These are phyloP conservation scores for Ichneumoninae sp. DNA, from an alignment of 2,888 invertebrate species.

Conservation along the genomic window DNA sequence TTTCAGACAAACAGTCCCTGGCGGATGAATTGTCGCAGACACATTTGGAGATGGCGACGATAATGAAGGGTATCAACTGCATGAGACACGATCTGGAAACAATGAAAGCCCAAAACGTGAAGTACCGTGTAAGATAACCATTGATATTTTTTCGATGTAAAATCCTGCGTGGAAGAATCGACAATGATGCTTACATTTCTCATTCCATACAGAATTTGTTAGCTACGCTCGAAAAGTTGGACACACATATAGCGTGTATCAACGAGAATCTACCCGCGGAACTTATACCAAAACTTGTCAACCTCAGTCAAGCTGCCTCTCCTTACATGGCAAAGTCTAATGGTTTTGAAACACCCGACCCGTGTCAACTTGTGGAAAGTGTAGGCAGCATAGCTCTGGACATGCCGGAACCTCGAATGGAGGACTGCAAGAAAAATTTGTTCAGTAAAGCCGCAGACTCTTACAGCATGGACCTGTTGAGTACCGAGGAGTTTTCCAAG, in stretches of 20 bases:
- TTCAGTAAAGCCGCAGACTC: slow-evolving; percentile 74
- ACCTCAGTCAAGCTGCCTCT: slow-evolving; percentile 26
- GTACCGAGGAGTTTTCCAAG: slow-evolving; percentile 73
- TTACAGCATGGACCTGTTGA: slow-evolving; percentile 68
- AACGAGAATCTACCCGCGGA: slow-evolving; percentile 72
- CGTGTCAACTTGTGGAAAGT: not conserved
- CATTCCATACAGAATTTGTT: slow-evolving; percentile 61
- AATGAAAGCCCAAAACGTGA: slow-evolving; percentile 69
- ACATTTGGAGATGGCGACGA: slow-evolving; percentile 51
- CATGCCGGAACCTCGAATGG: slow-evolving; percentile 56
- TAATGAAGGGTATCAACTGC: slow-evolving; percentile 60
- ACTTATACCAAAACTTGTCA: slow-evolving; percentile 66
- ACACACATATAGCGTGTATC: slow-evolving; percentile 73
- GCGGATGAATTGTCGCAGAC: slow-evolving; percentile 69
- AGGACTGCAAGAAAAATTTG: slow-evolving; percentile 77
- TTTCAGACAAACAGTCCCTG: slow-evolving; percentile 70
- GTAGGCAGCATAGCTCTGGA: not conserved
- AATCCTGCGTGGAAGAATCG: not conserved
- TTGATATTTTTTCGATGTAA: not conserved
- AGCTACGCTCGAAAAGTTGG: slow-evolving; percentile 60
- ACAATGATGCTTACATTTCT: not conserved
- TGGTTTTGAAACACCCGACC: not conserved
- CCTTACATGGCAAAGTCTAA: not conserved
- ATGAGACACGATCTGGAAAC: slow-evolving; percentile 66
- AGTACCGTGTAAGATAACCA: slow-evolving; percentile 68